These are phyloP conservation scores for Antheraea mylitta DNA, from an alignment of 1,140 invertebrate genomes.

Conservation along the genomic window DNA sequence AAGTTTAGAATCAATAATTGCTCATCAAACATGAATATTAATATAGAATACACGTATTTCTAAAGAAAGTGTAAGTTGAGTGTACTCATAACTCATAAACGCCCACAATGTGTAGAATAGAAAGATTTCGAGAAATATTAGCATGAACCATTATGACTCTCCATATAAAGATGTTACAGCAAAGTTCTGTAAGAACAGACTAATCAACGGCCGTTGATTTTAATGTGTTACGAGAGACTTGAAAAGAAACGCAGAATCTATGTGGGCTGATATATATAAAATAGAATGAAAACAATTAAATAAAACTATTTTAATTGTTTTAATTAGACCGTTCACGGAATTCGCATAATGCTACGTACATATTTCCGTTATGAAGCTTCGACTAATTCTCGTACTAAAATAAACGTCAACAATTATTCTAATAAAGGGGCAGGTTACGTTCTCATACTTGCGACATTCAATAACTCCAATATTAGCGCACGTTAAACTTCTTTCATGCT, in stretches of 20 bases:
- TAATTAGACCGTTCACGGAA: too few species aligned
- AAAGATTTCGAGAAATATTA: not conserved
- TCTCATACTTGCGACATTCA: too few species aligned
- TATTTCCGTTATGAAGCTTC: too few species aligned
- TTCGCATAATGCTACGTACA: too few species aligned
- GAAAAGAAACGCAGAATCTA: not conserved
- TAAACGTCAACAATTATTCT: too few species aligned
- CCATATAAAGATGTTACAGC: not conserved
- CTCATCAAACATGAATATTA: not conserved
- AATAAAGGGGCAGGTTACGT: too few species aligned
- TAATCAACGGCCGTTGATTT: not conserved
- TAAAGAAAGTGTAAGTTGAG: not conserved
- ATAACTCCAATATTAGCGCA: too few species aligned
- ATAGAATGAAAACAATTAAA: too few species aligned
- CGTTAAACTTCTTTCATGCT: too few species aligned
- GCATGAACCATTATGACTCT: not conserved
- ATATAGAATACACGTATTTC: not conserved
- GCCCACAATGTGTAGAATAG: not conserved
- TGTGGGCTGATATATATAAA: too few species aligned
- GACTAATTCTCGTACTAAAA: too few species aligned
- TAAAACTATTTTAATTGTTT: too few species aligned
- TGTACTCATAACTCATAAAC: slow-evolving; percentile 3
- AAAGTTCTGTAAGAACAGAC: not conserved
- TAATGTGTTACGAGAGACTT: not conserved
- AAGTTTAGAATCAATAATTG: slow-evolving; percentile 1